Percentiles rank a stretch among this genome's conserved stretches.
These are phyloP conservation scores for Pseudois nayaur DNA, from an alignment of 2,113 vertebrate species.

Conservation along the genomic window DNA sequence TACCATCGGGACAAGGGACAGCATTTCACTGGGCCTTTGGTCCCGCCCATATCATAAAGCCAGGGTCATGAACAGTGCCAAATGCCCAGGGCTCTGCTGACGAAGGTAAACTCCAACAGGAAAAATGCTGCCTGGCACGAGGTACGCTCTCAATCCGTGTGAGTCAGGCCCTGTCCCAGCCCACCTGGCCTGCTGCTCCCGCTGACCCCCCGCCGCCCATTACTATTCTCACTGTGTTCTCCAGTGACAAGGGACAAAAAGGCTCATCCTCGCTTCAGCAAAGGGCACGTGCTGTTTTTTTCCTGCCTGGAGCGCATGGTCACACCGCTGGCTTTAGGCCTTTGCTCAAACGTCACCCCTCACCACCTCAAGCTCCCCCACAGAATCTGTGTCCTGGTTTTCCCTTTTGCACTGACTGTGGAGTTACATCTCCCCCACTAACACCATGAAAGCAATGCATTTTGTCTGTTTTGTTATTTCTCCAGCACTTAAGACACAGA, in stretches of 20 bases:
- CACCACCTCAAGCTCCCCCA: not conserved
- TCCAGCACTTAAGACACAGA: not conserved
- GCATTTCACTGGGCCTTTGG: not conserved
- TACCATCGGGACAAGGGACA: not conserved
- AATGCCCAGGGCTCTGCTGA: not conserved
- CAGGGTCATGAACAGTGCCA: not conserved
- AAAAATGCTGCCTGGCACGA: not conserved
- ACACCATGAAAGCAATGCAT: not conserved
- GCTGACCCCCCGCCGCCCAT: too few relatives aligned
- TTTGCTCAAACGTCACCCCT: not conserved
- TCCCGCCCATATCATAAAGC: not conserved
- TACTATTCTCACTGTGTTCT: not conserved
- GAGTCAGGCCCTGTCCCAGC: not conserved
- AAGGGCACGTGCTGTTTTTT: not conserved
- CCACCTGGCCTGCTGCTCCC: not conserved
- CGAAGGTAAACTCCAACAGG: not conserved
- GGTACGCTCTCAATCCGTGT: accelerated
- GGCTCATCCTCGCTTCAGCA: not conserved
- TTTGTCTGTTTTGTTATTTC: not conserved
- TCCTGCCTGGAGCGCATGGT: not conserved
- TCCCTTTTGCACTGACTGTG: not conserved
- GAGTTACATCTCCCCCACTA: not conserved
- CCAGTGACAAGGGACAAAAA: not conserved
- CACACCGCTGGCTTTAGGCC: not conserved
- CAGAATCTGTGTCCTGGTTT: not conserved